These are phyloP conservation scores for Andrena trimmerana DNA, from an alignment of 2,888 invertebrate genomes.

Conservation along the genomic window DNA sequence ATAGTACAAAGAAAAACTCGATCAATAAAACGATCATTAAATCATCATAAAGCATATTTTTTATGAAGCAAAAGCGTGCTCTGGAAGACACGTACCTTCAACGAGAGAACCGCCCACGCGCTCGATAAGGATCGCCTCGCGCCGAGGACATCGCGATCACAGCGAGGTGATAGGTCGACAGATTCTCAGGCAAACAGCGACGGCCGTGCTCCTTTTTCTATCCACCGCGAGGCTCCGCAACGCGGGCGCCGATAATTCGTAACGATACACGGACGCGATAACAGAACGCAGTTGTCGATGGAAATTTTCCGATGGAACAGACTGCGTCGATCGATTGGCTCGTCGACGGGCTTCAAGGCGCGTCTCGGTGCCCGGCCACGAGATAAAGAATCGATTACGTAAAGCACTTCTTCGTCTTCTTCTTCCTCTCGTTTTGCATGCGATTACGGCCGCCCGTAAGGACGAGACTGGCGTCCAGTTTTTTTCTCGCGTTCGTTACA, in stretches of 20 bases:
- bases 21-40: constrained; percentile 13
- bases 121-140: constrained; percentile 46
- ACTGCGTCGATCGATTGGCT: constrained; percentile 43
- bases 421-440: constrained; percentile 52
- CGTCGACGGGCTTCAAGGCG: constrained; percentile 56
- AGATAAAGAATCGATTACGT: constrained; percentile 62
- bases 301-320: constrained; percentile 62
- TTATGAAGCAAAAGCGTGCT: neutral
- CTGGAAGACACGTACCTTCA: neutral
- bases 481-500: neutral
- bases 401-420: constrained; percentile 66
- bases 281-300: constrained; percentile 23
- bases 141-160: constrained; percentile 53
- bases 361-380: constrained; percentile 23
- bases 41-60: constrained; percentile 4
- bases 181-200: constrained; percentile 51
- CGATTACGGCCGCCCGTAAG: constrained; percentile 21
- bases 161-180: constrained; percentile 55
- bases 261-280: constrained; percentile 54
- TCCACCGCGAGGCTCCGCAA: constrained; percentile 10
- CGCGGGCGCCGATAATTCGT: constrained; percentile 51
- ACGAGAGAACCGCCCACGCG: constrained; percentile 56
- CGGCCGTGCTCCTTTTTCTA: constrained; percentile 14
- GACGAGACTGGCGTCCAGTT: constrained; percentile 22
- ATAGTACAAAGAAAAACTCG: neutral